These are phyloP conservation scores for Sarcophaga bullata DNA, from an alignment of 1,140 invertebrate genomes.

Conservation along the genomic window DNA sequence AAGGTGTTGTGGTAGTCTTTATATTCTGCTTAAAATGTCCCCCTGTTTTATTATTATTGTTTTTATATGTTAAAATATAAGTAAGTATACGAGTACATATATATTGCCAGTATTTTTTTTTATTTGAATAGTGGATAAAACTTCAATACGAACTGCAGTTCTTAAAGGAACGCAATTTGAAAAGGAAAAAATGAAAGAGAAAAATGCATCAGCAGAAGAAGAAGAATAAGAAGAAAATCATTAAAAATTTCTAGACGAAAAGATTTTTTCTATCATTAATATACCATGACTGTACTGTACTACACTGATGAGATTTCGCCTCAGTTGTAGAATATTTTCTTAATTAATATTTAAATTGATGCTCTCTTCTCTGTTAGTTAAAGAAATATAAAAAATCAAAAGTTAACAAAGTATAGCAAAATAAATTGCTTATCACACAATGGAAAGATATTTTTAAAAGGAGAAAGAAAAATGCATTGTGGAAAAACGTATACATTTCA, in stretches of 20 bases:
- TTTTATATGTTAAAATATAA: no score
- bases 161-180: not conserved
- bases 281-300: constrained; percentile 8
- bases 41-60: no score
- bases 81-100: no score
- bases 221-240: constrained; percentile 10
- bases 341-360: constrained; percentile 24
- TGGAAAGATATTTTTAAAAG: not conserved
- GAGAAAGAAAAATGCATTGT: no score
- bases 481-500: no score
- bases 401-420: not conserved
- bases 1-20: no score
- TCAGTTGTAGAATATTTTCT: not conserved
- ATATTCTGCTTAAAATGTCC: no score
- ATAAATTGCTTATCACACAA: not conserved
- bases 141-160: not conserved
- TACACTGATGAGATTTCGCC: not conserved
- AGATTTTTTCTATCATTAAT: constrained; percentile 34
- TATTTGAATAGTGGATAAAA: not conserved
- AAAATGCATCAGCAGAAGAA: not conserved
- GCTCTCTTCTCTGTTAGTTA: not conserved
- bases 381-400: not conserved
- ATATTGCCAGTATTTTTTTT: not conserved
- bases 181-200: not conserved
- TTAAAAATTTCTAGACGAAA: constrained; percentile 40